These are phyloP conservation scores for Macrosiphum euphorbiae DNA, from an alignment of 2,888 invertebrate genomes.

Conservation along the genomic window DNA sequence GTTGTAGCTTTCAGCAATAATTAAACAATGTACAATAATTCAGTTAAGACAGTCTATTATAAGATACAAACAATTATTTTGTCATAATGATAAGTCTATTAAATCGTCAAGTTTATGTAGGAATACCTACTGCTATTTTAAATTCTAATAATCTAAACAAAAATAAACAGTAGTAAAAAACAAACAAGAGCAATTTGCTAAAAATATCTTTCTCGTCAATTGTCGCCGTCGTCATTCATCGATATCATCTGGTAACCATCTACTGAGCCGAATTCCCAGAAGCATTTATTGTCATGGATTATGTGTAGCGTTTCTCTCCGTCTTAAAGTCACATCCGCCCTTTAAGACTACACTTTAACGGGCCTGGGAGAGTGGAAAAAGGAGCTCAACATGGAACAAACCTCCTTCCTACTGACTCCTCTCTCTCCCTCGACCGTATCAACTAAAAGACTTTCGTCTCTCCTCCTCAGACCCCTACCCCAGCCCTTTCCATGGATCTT, in stretches of 20 bases:
- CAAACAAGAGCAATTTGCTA: neutral
- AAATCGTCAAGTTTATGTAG: neutral
- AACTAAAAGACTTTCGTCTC: conserved; percentile 41
- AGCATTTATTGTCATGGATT: conserved; percentile 61
- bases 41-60: neutral
- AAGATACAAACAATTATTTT: neutral
- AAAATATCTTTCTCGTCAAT: conserved; percentile 37
- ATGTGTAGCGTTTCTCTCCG: conserved; percentile 18
- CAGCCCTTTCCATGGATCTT: neutral
- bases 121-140: neutral
- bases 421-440: neutral
- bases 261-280: conserved; percentile 40
- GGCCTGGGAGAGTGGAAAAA: neutral
- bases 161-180: neutral
- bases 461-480: neutral
- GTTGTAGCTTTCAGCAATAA: neutral
- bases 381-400: conserved; percentile 42
- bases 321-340: conserved; percentile 48
- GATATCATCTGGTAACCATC: conserved; percentile 57
- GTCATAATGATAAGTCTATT: neutral
- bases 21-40: neutral
- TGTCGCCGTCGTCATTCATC: conserved; percentile 8
- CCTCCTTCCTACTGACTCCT: neutral
- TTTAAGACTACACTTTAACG: conserved; percentile 51
- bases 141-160: neutral